Conservation (phyloP, 2,113 vertebrate genomes). For the Pipra filicauda region DNA sequence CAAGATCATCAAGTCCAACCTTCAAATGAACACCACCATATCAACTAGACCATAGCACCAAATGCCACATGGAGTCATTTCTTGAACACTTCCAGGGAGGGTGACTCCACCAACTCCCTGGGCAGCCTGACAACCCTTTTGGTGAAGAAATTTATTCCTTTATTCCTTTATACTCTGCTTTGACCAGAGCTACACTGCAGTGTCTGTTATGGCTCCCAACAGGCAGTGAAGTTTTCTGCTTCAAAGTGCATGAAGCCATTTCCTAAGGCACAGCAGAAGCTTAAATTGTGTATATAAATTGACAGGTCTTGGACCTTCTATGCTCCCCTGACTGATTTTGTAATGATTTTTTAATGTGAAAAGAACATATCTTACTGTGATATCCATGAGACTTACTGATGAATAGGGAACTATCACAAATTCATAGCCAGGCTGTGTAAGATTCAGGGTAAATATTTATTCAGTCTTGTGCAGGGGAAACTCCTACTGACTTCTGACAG, state of each 20-base stretch:
- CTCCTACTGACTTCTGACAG: background rate
- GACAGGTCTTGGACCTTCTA: background rate
- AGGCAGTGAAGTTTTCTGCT: background rate
- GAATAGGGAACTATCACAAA: background rate
- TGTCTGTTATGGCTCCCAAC: background rate
- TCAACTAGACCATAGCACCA: background rate
- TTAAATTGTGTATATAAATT: background rate
- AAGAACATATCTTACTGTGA: background rate
- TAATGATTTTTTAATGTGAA: background rate
- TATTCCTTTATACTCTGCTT: background rate
- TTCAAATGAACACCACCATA: background rate
- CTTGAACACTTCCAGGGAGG: background rate
- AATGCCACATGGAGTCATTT: background rate
- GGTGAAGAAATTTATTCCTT: background rate
- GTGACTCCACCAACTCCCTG: background rate
- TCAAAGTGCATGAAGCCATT: background rate
- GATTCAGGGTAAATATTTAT: background rate
- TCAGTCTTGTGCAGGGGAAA: background rate
- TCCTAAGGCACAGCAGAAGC: background rate
- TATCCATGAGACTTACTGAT: background rate
- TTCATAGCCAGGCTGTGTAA: background rate
- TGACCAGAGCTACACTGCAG: background rate
- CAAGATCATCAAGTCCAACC: background rate
- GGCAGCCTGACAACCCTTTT: background rate
- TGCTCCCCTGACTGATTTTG: background rate